phyloP scores from a whole-genome alignment of 2,113 vertebrate genomes.

The Bothrops jararaca region DNA sequence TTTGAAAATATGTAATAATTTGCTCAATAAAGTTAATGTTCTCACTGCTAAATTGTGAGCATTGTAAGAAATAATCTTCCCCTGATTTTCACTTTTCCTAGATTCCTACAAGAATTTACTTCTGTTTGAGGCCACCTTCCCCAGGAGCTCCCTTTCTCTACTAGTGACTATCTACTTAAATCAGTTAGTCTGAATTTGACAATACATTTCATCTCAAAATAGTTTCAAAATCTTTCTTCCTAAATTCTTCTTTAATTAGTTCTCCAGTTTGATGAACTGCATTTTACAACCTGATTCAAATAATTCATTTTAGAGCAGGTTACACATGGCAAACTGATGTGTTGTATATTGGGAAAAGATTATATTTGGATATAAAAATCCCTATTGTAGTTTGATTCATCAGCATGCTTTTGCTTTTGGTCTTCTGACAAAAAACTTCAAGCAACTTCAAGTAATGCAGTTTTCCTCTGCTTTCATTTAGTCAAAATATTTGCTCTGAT shows the following conservation, averaged over 20 bases:
- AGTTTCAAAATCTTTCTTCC: conserved; percentile 52
- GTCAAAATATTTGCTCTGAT: conserved; percentile 68
- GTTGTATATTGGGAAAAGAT: conserved; percentile 36
- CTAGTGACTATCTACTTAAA: conserved; percentile 36
- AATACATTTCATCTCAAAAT: conserved; percentile 45
- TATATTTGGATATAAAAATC: conserved; percentile 54
- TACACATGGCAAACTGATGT: neutral
- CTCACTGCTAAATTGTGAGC: conserved; percentile 30
- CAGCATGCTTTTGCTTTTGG: conserved; percentile 54
- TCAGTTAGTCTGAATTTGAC: conserved; percentile 50
- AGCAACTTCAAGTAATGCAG: conserved; percentile 78
- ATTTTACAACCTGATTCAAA: conserved; percentile 49
- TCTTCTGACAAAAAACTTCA: conserved; percentile 74
- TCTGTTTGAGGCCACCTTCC: conserved; percentile 63
- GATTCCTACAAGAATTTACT: conserved; percentile 54
- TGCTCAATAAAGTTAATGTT: conserved; percentile 47
- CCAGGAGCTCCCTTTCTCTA: conserved; percentile 50
- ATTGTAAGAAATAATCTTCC: conserved; percentile 46
- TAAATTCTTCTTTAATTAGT: conserved; percentile 46
- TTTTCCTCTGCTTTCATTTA: conserved; percentile 72
- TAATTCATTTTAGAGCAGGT: neutral
- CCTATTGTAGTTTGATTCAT: conserved; percentile 56
- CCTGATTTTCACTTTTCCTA: conserved; percentile 45
- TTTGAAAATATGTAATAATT: conserved; percentile 11
- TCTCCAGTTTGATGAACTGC: conserved; percentile 46